phyloP scores from a whole-genome alignment of 2,888 invertebrate species.

The Tiliacea aurago region DNA sequence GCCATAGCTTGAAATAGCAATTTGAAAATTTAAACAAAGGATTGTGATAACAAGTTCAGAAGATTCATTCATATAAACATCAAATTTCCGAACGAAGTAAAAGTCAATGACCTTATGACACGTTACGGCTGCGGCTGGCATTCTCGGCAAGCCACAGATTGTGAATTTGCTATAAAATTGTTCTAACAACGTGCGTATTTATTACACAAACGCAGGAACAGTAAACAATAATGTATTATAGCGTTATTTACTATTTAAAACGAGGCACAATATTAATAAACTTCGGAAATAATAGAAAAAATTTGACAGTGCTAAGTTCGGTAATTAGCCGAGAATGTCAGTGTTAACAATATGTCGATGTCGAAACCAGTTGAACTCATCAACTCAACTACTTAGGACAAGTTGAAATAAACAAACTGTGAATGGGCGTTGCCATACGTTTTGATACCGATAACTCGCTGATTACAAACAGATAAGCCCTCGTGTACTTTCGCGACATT shows the following conservation, averaged over 20 bases:
- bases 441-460: constrained; percentile 80
- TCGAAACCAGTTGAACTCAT: constrained; percentile 59
- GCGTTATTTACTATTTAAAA: no score
- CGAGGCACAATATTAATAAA: background rate
- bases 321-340: constrained; percentile 45
- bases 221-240: no score
- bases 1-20: no score
- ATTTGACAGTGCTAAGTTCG: background rate
- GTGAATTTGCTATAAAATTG: background rate
- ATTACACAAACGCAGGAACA: background rate
- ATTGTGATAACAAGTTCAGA: background rate
- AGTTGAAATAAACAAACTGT: constrained; percentile 80
- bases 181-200: no score
- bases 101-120: constrained; percentile 42
- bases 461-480: constrained; percentile 84
- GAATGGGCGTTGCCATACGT: constrained; percentile 84
- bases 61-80: constrained; percentile 7
- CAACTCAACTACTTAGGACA: constrained; percentile 42
- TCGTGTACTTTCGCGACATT: constrained; percentile 71
- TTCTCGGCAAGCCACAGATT: constrained; percentile 28
- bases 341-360: constrained; percentile 45
- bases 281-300: background rate
- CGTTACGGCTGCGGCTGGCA: constrained; percentile 12
- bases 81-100: constrained; percentile 42
- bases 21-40: constrained; percentile 5